phyloP scores from a whole-genome alignment of 2,888 invertebrate species.

The Terebella lapidaria region DNA sequence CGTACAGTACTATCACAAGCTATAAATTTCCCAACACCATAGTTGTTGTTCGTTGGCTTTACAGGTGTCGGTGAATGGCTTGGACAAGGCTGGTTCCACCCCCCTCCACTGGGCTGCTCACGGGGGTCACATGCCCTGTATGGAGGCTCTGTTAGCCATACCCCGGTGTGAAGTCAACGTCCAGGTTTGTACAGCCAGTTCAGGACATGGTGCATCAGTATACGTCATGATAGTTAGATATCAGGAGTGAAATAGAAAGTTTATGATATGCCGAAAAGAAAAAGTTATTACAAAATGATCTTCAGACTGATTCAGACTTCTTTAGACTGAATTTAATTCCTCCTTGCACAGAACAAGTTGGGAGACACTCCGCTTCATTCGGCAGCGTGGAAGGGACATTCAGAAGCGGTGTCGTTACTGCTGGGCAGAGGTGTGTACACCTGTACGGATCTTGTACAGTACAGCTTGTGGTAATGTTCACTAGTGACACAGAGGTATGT shows the following conservation, averaged over 20 bases:
- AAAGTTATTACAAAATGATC: too few relatives aligned
- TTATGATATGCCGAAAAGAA: too few relatives aligned
- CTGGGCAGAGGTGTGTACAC: slow-evolving; percentile 53
- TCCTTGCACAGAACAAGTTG: slow-evolving; percentile 66
- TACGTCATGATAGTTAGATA: too few relatives aligned
- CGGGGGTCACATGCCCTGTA: slow-evolving; percentile 61
- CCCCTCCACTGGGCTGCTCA: slow-evolving; percentile 66
- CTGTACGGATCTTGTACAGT: not conserved
- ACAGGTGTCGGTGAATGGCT: slow-evolving; percentile 61
- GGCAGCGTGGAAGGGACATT: slow-evolving; percentile 62
- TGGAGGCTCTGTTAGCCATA: slow-evolving; percentile 56
- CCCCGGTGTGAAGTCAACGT: slow-evolving; percentile 55
- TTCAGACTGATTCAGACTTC: too few relatives aligned
- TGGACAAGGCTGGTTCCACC: slow-evolving; percentile 65
- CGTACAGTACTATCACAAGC: too few relatives aligned
- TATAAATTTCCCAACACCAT: too few relatives aligned
- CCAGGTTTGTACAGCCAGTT: slow-evolving; percentile 51
- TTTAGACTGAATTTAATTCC: too few relatives aligned
- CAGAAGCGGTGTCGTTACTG: slow-evolving; percentile 58
- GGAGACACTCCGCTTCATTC: slow-evolving; percentile 65
- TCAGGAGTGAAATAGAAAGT: too few relatives aligned
- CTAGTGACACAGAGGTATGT: not conserved
- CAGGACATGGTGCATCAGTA: too few relatives aligned
- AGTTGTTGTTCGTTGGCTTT: too few relatives aligned
- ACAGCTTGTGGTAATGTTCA: too few relatives aligned